Evolutionary conservation across 1,140 invertebrate genomes (phyloP).

Genomic region (Triops cancriformis): DNA sequence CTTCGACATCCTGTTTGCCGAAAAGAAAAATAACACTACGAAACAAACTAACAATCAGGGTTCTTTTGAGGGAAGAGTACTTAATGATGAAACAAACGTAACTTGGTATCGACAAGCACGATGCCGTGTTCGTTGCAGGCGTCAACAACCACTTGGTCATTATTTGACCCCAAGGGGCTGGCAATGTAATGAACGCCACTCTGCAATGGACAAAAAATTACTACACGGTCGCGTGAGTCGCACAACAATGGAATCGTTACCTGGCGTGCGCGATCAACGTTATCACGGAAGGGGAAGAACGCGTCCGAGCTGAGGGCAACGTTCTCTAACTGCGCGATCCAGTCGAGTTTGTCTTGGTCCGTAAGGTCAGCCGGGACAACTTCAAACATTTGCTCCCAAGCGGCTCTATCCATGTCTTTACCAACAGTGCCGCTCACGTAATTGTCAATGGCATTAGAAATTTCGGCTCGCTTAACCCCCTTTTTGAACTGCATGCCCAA

Average conservation of each 20-base stretch:
- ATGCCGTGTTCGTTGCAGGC: slow-evolving; percentile 91
- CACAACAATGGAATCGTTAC: slow-evolving; percentile 44
- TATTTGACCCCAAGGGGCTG: slow-evolving; percentile 86
- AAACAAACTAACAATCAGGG: background rate
- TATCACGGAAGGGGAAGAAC: slow-evolving; percentile 97
- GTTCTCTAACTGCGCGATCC: slow-evolving; percentile 68
- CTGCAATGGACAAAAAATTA: slow-evolving; percentile 49
- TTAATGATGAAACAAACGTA: slow-evolving; percentile 93
- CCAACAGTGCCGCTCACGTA: slow-evolving; percentile 86
- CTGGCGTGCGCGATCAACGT: slow-evolving; percentile 85
- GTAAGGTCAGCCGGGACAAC: slow-evolving; percentile 58
- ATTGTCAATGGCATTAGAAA: slow-evolving; percentile 92
- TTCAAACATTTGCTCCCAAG: slow-evolving; percentile 65
- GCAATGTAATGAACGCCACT: slow-evolving; percentile 89
- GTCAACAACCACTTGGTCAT: slow-evolving; percentile 79
- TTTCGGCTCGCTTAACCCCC: slow-evolving; percentile 82
- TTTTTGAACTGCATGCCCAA: slow-evolving; percentile 77
- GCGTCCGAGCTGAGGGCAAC: slow-evolving; percentile 95
- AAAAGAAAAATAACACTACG: background rate
- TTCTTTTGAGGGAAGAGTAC: background rate
- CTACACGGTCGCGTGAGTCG: background rate
- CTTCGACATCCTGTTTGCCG: background rate
- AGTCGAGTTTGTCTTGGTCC: slow-evolving; percentile 60
- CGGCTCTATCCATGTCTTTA: slow-evolving; percentile 56
- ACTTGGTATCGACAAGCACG: slow-evolving; percentile 76